phyloP scores from a whole-genome alignment of 35 echinoderm and acorn worm genomes.

The Hemicentrotus pulcherrimus region DNA sequence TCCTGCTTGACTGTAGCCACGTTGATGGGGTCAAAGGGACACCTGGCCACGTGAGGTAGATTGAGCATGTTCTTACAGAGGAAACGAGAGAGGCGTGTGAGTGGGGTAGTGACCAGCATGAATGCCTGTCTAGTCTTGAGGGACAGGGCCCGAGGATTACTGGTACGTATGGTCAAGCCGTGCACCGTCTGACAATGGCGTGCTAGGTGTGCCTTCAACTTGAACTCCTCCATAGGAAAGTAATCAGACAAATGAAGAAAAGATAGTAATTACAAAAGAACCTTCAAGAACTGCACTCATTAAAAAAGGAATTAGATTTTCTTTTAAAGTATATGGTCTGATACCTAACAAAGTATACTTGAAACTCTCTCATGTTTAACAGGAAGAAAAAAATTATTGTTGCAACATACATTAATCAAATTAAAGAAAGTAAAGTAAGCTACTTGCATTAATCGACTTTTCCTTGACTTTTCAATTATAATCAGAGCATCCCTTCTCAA shows the following conservation, averaged over 20 bases:
- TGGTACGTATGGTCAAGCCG: constrained; percentile 87
- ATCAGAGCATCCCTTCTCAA: too few species aligned
- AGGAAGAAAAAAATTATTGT: too few species aligned
- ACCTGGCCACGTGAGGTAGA: constrained; percentile 78
- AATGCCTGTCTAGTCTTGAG: constrained; percentile 96
- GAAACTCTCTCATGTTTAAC: too few species aligned
- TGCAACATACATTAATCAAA: too few species aligned
- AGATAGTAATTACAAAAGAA: too few species aligned
- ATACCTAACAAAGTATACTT: too few species aligned
- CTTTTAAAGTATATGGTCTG: too few species aligned
- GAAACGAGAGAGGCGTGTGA: constrained; percentile 79
- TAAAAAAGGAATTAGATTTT: too few species aligned
- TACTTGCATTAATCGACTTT: too few species aligned
- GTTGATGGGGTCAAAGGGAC: constrained; percentile 89
- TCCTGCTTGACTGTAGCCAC: constrained; percentile 84
- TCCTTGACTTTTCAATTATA: too few species aligned
- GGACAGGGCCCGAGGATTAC: constrained; percentile 68
- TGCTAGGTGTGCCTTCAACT: constrained; percentile 93
- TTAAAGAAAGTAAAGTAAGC: too few species aligned
- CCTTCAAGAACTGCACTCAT: too few species aligned
- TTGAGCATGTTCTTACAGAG: constrained; percentile 83
- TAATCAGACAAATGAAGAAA: not conserved
- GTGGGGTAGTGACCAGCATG: constrained; percentile 81
- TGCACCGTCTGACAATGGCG: constrained; percentile 96
- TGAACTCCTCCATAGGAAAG: constrained; percentile 77